These are phyloP conservation scores for Staurois parvus DNA, from an alignment of 2,797 vertebrate genomes.

Conservation along the genomic window DNA sequence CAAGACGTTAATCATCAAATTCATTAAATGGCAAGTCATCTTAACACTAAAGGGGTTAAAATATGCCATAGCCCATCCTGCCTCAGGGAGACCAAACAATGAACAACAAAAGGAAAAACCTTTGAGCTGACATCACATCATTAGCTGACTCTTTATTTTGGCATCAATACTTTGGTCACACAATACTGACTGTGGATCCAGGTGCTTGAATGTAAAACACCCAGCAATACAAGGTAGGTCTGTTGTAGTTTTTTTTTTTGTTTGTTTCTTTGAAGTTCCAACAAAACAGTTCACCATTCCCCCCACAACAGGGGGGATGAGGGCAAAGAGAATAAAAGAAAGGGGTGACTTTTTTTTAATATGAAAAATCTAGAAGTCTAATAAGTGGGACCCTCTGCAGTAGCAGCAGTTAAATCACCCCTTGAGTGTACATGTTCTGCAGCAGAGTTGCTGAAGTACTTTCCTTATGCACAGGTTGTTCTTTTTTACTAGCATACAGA, in stretches of 20 bases:
- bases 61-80: conserved; percentile 15
- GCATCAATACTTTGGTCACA: conserved; percentile 99
- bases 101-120: conserved; percentile 70
- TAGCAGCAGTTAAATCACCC: conserved; percentile 85
- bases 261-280: conserved; percentile 86
- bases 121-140: conserved; percentile 77
- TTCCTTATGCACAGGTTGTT: conserved; percentile 99
- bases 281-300: conserved; percentile 87
- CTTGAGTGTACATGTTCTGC: conserved; percentile 98
- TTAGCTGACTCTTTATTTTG: conserved; percentile 87
- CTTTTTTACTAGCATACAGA: conserved; percentile 99
- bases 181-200: conserved; percentile 92
- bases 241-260: conserved; percentile 87
- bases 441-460: conserved; percentile 99
- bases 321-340: conserved; percentile 70
- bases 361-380: conserved; percentile 86
- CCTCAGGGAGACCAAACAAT: conserved; percentile 40
- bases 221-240: conserved; percentile 97
- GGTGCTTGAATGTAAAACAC: conserved; percentile 83
- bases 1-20: conserved; percentile 35
- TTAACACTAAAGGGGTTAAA: conserved; percentile 25
- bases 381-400: conserved; percentile 74
- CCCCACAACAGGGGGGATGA: conserved; percentile 76
- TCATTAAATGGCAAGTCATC: conserved; percentile 41
- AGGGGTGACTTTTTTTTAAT: conserved; percentile 74